These are phyloP conservation scores for Drosophila birchii DNA, from an alignment of 2,888 invertebrate genomes.

Conservation along the genomic window DNA sequence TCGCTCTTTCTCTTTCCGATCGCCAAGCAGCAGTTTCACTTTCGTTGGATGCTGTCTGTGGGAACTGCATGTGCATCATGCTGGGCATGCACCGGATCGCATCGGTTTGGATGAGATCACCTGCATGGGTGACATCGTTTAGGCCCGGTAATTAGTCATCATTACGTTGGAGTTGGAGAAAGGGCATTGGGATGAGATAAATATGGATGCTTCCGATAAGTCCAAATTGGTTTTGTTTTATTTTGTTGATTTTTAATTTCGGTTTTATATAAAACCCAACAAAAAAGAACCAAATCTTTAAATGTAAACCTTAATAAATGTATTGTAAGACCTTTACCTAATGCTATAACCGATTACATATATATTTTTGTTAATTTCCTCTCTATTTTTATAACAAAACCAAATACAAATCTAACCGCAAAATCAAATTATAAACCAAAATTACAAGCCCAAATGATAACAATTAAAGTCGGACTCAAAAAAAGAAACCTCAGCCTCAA, in stretches of 20 bases:
- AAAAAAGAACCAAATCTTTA: background rate
- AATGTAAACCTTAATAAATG: background rate
- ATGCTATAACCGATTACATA: background rate
- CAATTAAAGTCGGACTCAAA: slow-evolving; percentile 37
- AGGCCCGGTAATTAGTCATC: slow-evolving; percentile 46
- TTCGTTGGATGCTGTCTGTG: slow-evolving; percentile 60
- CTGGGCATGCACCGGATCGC: slow-evolving; percentile 22
- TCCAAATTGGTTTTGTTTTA: background rate
- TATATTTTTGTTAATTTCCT: slow-evolving; percentile 7
- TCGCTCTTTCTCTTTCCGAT: slow-evolving; percentile 46
- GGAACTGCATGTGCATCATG: slow-evolving; percentile 55
- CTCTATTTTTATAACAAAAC: slow-evolving; percentile 1
- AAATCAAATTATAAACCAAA: slow-evolving; percentile 54
- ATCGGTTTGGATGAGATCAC: slow-evolving; percentile 38
- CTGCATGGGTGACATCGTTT: slow-evolving; percentile 45
- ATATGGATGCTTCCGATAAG: background rate
- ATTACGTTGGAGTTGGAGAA: slow-evolving; percentile 38
- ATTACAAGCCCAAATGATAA: slow-evolving; percentile 45
- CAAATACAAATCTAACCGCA: slow-evolving; percentile 45
- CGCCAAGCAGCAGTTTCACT: slow-evolving; percentile 59
- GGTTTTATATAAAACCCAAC: background rate
- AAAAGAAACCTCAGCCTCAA: slow-evolving; percentile 25
- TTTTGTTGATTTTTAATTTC: background rate
- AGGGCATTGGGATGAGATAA: slow-evolving; percentile 4
- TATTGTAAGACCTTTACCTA: background rate